Evolutionary conservation across 2,888 invertebrate genomes (phyloP), one percentile per base, ranked within the genome.

Genomic region (Sarcophaga subvicina): DNA sequence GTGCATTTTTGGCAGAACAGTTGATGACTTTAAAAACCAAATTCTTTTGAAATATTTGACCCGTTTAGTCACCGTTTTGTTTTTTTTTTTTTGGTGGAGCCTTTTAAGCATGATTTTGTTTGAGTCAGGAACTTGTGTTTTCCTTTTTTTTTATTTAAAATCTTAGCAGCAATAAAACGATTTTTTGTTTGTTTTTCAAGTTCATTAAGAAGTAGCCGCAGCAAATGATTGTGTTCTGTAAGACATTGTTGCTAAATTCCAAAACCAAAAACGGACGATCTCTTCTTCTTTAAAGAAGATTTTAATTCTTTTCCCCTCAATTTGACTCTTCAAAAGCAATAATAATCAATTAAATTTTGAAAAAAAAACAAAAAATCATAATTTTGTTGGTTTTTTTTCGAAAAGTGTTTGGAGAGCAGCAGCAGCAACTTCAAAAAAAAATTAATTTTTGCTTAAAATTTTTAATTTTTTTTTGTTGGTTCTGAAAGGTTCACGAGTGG

Each of bases 401-500:
- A 54, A 54, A 54, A 54, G 54, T 54, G 14, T 54, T 54, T 54
- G 14, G 17, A 17, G 54, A 69, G 75, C 81, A 69, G 75, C 54
- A 37, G 8, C 37, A 37, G 37, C 37, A 37, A 37, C 63, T 54
- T 75, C 20, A 60, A 25, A 60, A 78, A 25, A 75, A 14, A 37
- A 2, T 8, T 3, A 2, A 10, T 37, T 37, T 37, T 37, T 37
- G 8, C 10, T 62, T 62, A n/a, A 20, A 20, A 17, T 62, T 22
- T 62, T 62, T 62, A 14, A 5, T 25, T 79, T 60, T 60, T 10
- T 49, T 25, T 54, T 37, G 2, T 70, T 64, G 67, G 20, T 70
- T 76, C 45, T 69, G 20, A 47, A 11, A 71, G 37, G 76, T 82
- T 20, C 47, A 59, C 63, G 76, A 64, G 25, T 70, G 63, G 76